Base-by-base conservation (phyloP, 2,888 invertebrate species). In the Xanthorhoe spadicearia region DNA sequence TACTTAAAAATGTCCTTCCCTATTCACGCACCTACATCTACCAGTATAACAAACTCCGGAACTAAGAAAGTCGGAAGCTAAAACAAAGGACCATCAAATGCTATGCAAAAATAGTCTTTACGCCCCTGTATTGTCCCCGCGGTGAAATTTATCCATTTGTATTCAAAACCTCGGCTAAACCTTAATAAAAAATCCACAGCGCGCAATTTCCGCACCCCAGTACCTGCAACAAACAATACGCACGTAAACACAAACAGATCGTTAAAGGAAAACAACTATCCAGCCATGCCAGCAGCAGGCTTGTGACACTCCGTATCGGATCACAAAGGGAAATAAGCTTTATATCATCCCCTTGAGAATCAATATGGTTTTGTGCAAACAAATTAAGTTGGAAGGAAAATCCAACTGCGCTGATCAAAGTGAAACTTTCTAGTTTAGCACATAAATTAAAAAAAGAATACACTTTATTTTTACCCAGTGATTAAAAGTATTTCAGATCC, bases 201-300 rank as follows among this genome's bases (percentile, higher is more conserved):
- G 70, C 73, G 69, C 73, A 70, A 73, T 76, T 77, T 82, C 81
- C 80, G 74, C 75, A 78, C 71, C 77, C 76, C 59, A 68, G 72
- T 89, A 89, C 90, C 89, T 89, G 89, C 65, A 89, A 89, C 86
- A 85, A 87, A 86, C 80, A 84, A 84, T 80, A 80, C 60, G 74
- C 71, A 78, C 74, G 76, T 87, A 77, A 86, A 83, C 82, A 82
- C 77, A 80, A 82, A 83, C 74, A 78, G 73, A 78, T 79, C 76
- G 68, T 73, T 70, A 74, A 72, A 77, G 72, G 76, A 72, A 78
- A 81, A 81, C 77, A 80, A 79, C 69, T 74, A 74, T 68, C 65
- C 57, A 54, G 35, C 58, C 55, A 58, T 54, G 10, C 58, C 55
- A 58, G 38, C 35, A 38, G 10, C 38, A 38, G 48, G 23, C 19